Conservation (phyloP, 2,113 vertebrate genomes). For the Cheirogaleus medius region DNA sequence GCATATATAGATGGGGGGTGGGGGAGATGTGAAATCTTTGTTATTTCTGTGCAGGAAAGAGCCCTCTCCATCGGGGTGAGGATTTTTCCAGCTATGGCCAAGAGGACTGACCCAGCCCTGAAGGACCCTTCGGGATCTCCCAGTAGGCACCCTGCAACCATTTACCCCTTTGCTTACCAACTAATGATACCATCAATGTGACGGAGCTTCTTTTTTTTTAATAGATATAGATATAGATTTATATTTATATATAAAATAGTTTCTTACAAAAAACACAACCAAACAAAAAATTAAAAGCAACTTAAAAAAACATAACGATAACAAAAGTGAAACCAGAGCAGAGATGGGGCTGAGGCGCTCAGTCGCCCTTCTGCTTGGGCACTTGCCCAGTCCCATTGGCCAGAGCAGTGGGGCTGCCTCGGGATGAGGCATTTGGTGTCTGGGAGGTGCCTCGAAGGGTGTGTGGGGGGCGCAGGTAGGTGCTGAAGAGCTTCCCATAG, state of each 20-base stretch:
- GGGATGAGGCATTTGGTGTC: constrained; percentile 30
- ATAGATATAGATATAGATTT: constrained; percentile 80
- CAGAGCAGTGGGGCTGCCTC: constrained; percentile 32
- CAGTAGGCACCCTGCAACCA: not conserved
- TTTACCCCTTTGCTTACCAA: constrained; percentile 3
- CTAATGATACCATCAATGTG: constrained; percentile 3
- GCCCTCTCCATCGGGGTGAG: no score
- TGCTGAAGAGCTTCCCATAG: constrained; percentile 79
- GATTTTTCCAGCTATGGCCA: not conserved
- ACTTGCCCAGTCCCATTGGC: constrained; percentile 66
- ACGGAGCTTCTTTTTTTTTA: constrained; percentile 43
- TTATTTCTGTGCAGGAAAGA: not conserved
- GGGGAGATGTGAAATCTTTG: not conserved
- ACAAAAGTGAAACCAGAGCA: constrained; percentile 67
- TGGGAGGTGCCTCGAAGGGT: constrained; percentile 28
- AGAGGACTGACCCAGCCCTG: not conserved
- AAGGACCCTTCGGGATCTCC: not conserved
- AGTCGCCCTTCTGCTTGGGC: constrained; percentile 78
- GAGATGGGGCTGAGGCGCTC: constrained; percentile 57
- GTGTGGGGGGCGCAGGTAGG: constrained; percentile 70
- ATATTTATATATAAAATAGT: constrained; percentile 82
- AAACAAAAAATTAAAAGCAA: constrained; percentile 67
- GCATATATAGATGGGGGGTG: not conserved
- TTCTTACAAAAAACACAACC: constrained; percentile 75
- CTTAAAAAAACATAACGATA: constrained; percentile 49